phyloP scores from a whole-genome alignment of 2,797 vertebrate genomes.

The Poecile montanus region DNA sequence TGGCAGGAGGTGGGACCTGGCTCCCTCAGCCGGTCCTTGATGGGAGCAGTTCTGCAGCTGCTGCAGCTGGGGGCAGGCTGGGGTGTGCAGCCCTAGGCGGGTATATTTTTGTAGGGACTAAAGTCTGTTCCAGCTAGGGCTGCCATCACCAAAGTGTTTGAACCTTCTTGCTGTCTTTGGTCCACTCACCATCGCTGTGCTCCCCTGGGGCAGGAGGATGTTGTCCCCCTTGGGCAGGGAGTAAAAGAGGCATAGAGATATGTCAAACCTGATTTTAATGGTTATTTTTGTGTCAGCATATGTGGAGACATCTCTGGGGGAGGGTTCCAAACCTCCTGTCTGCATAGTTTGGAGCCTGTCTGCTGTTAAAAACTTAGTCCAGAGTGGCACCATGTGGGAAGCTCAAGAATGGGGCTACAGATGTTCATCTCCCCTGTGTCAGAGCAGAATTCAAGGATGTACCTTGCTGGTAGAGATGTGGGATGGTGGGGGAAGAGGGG shows the following conservation, averaged over 20 bases:
- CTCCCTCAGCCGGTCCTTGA: background rate
- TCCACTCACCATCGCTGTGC: rapidly evolving
- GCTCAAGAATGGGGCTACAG: rapidly evolving
- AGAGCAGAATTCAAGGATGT: background rate
- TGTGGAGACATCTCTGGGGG: background rate
- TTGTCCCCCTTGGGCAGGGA: background rate
- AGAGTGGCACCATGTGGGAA: rapidly evolving
- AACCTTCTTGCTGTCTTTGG: background rate
- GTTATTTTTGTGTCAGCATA: background rate
- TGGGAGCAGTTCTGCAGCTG: background rate
- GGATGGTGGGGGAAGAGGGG: background rate
- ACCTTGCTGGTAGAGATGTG: background rate
- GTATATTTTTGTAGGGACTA: rapidly evolving
- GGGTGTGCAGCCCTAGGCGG: rapidly evolving
- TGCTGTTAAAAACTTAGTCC: background rate
- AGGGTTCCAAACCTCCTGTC: background rate
- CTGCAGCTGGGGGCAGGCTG: background rate
- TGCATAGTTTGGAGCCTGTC: background rate
- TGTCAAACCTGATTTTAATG: background rate
- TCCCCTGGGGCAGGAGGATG: background rate
- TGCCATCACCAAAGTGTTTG: background rate
- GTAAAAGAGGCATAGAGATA: background rate
- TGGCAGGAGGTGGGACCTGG: background rate
- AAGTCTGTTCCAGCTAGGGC: background rate
- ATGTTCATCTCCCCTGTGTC: background rate